A percentile compares a stretch with the other conserved stretches of the same genome.
Conservation (phyloP, 2,113 vertebrate genomes). For the Clarias gariepinus region DNA sequence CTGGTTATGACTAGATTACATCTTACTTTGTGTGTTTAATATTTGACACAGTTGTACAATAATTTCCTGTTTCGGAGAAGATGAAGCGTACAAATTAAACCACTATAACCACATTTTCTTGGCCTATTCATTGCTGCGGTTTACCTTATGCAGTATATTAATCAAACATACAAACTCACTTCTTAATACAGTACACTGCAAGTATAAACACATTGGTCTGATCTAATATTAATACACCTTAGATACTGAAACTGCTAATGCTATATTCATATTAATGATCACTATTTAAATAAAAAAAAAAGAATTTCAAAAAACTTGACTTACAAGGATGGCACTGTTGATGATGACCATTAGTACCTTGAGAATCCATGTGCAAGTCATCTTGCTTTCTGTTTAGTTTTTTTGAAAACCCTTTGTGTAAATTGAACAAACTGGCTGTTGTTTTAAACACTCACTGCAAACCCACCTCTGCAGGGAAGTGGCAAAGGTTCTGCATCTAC, state of each 20-base stretch:
- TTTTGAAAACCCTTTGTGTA: too few species aligned
- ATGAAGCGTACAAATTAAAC: neutral
- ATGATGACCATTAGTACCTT: constrained; percentile 14
- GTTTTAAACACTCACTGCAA: too few species aligned
- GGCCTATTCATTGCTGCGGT: neutral
- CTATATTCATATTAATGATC: neutral
- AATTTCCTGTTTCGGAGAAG: neutral
- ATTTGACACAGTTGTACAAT: neutral
- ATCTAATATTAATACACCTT: neutral
- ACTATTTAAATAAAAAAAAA: too few species aligned
- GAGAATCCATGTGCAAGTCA: neutral
- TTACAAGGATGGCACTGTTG: constrained; percentile 29
- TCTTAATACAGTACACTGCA: too few species aligned
- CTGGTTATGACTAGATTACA: neutral
- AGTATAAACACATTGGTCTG: neutral
- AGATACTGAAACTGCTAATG: neutral
- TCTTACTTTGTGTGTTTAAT: neutral
- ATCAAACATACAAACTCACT: neutral
- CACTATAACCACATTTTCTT: too few species aligned
- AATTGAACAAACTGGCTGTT: too few species aligned
- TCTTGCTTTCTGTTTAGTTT: neutral
- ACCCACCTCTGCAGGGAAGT: neutral
- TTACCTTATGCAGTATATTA: neutral
- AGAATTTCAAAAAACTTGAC: neutral
- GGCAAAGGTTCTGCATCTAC: neutral